Evolutionary conservation across 1,140 invertebrate genomes (phyloP), one percentile per base, ranked within the genome.

Genomic region (Paralvinella palmiformis): DNA sequence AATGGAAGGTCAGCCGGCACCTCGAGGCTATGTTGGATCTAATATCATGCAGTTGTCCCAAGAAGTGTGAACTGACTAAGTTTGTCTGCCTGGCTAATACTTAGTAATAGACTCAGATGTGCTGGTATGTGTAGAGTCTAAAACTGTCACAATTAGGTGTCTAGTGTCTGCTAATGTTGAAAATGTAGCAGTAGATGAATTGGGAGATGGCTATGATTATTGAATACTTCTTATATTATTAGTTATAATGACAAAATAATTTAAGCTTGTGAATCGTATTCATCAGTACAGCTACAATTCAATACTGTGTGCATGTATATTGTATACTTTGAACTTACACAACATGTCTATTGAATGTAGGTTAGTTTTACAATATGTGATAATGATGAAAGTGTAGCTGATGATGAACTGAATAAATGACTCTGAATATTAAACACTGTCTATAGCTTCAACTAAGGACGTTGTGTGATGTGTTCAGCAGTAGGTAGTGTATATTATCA

Each of bases 1-100:
- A 24, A 58, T 52, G 60, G 22, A 55, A 22, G 60, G 44, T 24
- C 60, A 62, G 45, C 60, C 44, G 33, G 44, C 60, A 62, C 60
- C 60, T 52, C n/a, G 15, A 56, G 37, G 44, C 60, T 0, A 2
- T 55, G 45, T 1, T 55, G 45, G 37, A 62, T 24, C 41, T 27
- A 41, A 13, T 62, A 13, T 13, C 60, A 15, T 62, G 60, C 4
- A 52, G 0, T 27, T 1, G 60, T 62, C 45, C 44, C n/a, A 62
- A 20, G 60, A 62, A 6, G 2, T 62, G 60, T 52, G 33, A 52
- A 62, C 60, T 50, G 29, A 1, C 15, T 13, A 58, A 58, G 1
- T 58, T 27, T 32, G 56, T 32, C 17, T 58, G 1, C 1, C 36
- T 58, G 5, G n/a, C n/a, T n/a, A n/a, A n/a, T n/a, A n/a, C n/a